Base-by-base conservation (phyloP, 2,113 vertebrate genomes). In the Saguinus imperator region DNA sequence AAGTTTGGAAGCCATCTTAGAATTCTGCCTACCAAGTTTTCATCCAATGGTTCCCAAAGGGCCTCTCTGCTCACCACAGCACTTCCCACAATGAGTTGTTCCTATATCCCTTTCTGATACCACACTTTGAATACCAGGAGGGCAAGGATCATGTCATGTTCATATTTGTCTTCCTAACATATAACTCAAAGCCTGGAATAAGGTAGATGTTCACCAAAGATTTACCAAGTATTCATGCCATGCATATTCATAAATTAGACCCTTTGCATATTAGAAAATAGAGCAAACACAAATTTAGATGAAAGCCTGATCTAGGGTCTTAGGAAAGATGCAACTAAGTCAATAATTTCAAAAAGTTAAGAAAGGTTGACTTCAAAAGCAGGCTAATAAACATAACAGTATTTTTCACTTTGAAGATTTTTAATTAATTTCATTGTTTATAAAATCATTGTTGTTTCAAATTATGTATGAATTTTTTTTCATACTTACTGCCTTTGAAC, bases 351-450 rank as follows among this genome's bases (percentile, higher is more conserved):
- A 85, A 97, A 89, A 92, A 94, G 73, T 96, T 93, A 83, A 92
- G 83, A 95, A 93, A 85, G 6, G 7, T 6, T 92, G 57, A 96
- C 96, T 97, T 97, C 96, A 97, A 97, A 97, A 94, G 92, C 48
- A 97, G 40, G 35, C 48, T 94, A 96, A 95, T 96, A 95, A 96
- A 94, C 80, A 87, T 73, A 94, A 92, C 48, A 55, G 79, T 85
- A 70, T 70, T 86, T 96, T 96, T 92, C 84, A 58, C 97, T 98
- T 97, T 97, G 94, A 97, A 95, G 87, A 96, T 95, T 93, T 95
- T 95, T 92, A 96, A 97, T 97, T 97, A 95, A 97, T 96, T 96
- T 95, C 80, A 96, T 94, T 97, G 45, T 97, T 96, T 93, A 87
- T 95, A 94, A 97, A 96, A 92, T 97, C 76, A 97, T 83, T 93